These are phyloP conservation scores for Arizona elegans DNA, from an alignment of 2,113 vertebrate genomes.

Conservation along the genomic window DNA sequence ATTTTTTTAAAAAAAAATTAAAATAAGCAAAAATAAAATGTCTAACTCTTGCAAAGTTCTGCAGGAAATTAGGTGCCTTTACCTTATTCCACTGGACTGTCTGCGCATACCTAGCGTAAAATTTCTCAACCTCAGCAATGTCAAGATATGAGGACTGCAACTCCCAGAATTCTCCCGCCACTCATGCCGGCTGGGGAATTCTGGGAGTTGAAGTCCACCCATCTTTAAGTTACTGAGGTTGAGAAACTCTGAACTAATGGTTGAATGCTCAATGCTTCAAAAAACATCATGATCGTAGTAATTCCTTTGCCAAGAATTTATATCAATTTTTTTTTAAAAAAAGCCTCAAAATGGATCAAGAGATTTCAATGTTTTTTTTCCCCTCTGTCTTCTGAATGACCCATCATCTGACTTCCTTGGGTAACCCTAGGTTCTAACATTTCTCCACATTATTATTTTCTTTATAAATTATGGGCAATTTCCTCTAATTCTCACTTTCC, in stretches of 20 bases:
- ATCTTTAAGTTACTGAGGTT: not conserved
- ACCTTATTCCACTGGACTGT: not conserved
- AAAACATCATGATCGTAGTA: not conserved
- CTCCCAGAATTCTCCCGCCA: too few relatives aligned
- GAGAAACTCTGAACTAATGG: not conserved
- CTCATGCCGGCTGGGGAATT: not conserved
- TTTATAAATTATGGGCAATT: not conserved
- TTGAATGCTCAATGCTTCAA: not conserved
- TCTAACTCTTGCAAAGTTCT: not conserved
- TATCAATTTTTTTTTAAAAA: not conserved
- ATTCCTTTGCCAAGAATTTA: not conserved
- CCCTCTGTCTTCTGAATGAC: not conserved
- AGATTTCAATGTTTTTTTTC: not conserved
- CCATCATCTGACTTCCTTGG: not conserved
- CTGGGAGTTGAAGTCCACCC: not conserved
- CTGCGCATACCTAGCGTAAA: not conserved
- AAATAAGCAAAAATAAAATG: not conserved
- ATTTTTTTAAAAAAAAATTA: not conserved
- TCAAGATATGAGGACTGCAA: not conserved
- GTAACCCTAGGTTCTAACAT: not conserved
- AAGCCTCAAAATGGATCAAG: not conserved
- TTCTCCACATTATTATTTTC: not conserved
- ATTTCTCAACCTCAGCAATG: not conserved
- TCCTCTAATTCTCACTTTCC: not conserved
- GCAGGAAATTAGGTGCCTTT: not conserved